phyloP scores from a whole-genome alignment of 2,113 vertebrate genomes.

The Crotalus horridus region DNA sequence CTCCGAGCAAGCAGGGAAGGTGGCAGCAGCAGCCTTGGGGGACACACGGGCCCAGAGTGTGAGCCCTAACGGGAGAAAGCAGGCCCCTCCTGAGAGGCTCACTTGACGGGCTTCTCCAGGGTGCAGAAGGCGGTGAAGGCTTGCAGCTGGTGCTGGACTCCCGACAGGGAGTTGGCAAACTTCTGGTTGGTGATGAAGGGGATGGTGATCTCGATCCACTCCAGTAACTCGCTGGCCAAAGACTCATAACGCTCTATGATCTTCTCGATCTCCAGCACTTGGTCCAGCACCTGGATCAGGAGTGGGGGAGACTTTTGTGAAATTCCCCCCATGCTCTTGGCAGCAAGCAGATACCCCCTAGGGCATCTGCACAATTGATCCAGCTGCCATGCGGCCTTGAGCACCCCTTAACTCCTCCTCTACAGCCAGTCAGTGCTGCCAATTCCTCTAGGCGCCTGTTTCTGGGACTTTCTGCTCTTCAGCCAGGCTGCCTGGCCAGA shows the following conservation, averaged over 20 bases:
- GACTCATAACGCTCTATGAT: slow-evolving; percentile 81
- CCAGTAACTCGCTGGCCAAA: slow-evolving; percentile 84
- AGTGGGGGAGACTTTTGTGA: not conserved
- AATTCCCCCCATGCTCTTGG: not conserved
- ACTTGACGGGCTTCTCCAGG: slow-evolving; percentile 93
- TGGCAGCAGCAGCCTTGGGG: not conserved
- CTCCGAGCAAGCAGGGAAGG: not conserved
- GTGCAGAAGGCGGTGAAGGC: slow-evolving; percentile 95
- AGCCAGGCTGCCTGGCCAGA: not conserved
- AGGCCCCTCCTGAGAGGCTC: slow-evolving; percentile 37
- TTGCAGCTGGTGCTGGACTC: slow-evolving; percentile 95
- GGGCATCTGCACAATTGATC: not conserved
- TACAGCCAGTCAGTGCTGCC: too few species aligned
- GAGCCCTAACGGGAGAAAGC: too few species aligned
- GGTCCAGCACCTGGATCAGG: slow-evolving; percentile 82
- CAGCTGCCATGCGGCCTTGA: not conserved
- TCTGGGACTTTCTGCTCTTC: not conserved
- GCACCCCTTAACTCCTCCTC: not conserved
- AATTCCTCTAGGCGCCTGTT: too few species aligned
- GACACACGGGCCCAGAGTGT: not conserved
- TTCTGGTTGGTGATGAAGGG: slow-evolving; percentile 89
- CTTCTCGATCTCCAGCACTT: slow-evolving; percentile 84
- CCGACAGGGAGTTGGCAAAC: slow-evolving; percentile 90
- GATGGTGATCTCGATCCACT: slow-evolving; percentile 91
- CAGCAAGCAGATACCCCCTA: not conserved